Percentiles rank a stretch among this genome's conserved stretches.
Evolutionary conservation across 2,797 vertebrate species (phyloP).

Genomic region (Poeciliopsis presidionis): DNA sequence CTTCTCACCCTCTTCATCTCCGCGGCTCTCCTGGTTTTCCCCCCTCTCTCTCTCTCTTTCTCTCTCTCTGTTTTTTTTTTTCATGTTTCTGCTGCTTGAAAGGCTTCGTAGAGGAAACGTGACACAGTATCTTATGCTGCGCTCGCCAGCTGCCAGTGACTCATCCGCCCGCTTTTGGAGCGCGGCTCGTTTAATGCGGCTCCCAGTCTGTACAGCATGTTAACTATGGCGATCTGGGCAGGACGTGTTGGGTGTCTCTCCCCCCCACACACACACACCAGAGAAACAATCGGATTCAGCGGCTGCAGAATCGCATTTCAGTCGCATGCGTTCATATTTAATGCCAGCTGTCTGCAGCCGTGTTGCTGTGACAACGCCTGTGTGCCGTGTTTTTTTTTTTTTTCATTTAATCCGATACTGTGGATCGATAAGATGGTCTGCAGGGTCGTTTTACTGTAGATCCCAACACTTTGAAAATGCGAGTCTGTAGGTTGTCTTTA

Average conservation of each 20-base stretch:
- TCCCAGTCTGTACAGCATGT: constrained; percentile 59
- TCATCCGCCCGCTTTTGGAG: constrained; percentile 71
- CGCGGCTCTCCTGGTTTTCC: not conserved
- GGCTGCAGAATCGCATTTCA: constrained; percentile 16
- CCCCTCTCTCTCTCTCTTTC: not conserved
- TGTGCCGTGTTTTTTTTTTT: not conserved
- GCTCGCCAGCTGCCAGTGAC: constrained; percentile 61
- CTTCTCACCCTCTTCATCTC: constrained; percentile 1
- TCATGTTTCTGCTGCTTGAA: constrained; percentile 49
- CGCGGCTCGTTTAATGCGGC: constrained; percentile 62
- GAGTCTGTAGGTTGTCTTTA: not conserved
- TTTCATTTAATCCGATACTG: not conserved
- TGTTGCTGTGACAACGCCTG: not conserved
- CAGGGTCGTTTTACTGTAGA: too few species aligned
- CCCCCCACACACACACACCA: constrained; percentile 2
- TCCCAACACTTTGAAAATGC: too few species aligned
- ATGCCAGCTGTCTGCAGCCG: not conserved
- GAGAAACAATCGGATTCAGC: constrained; percentile 21
- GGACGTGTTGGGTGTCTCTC: constrained; percentile 28
- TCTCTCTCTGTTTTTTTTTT: not conserved
- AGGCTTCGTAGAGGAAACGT: constrained; percentile 66
- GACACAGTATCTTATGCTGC: constrained; percentile 71
- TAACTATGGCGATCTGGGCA: constrained; percentile 54
- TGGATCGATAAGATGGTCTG: too few species aligned
- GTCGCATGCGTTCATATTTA: constrained; percentile 8